phyloP scores from a whole-genome alignment of 2,113 vertebrate genomes.

The Solenodon paradoxus region DNA sequence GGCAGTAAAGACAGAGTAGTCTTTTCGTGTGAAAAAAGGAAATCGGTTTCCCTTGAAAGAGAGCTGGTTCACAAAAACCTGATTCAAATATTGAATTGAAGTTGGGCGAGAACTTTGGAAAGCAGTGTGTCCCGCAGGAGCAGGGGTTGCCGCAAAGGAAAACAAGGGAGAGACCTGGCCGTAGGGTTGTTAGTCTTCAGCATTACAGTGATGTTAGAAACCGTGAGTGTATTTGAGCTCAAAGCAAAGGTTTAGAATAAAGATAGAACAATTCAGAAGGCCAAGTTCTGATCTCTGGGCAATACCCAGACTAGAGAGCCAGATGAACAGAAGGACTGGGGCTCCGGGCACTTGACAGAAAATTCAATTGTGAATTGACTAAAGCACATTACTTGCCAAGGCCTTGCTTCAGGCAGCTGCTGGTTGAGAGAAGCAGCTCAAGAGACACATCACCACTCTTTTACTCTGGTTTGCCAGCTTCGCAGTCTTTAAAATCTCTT shows the following conservation, averaged over 20 bases:
- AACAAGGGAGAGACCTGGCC: background rate
- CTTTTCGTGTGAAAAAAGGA: too few relatives aligned
- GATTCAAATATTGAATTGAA: background rate
- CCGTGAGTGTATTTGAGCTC: background rate
- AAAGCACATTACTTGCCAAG: background rate
- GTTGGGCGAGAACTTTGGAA: background rate
- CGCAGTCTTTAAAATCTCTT: background rate
- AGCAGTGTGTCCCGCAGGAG: background rate
- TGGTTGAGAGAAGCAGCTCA: background rate
- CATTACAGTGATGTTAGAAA: background rate
- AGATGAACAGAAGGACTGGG: slow-evolving; percentile 65
- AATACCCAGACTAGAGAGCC: slow-evolving; percentile 38
- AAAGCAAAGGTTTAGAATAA: background rate
- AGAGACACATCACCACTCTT: background rate
- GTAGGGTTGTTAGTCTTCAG: background rate
- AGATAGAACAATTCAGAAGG: background rate
- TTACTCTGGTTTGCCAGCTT: background rate
- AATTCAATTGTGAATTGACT: background rate
- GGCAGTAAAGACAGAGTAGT: too few relatives aligned
- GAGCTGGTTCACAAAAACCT: background rate
- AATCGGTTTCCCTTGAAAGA: too few relatives aligned
- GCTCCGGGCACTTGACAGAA: background rate
- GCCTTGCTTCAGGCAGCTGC: slow-evolving; percentile 38
- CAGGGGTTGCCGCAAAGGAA: background rate
- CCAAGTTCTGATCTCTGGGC: background rate